Evolutionary conservation across 2,888 invertebrate genomes (phyloP).

Genomic region (Nasonovia ribisnigri): DNA sequence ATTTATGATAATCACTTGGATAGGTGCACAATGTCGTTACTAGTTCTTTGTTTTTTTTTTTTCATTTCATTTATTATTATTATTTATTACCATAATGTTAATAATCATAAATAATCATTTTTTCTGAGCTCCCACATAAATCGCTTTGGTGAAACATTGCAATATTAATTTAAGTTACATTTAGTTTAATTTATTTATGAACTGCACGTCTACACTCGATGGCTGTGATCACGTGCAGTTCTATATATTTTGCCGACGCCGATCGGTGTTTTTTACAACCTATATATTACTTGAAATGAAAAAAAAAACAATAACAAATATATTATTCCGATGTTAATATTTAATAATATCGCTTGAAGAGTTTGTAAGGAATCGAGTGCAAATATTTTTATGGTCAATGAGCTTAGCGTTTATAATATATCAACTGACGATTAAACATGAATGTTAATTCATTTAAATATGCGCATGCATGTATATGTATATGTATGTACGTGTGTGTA

Average conservation of each 20-base stretch:
- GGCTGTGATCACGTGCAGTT: background rate
- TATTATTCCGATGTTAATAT: background rate
- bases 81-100: constrained; percentile 7
- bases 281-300: background rate
- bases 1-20: constrained; percentile 3
- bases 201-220: background rate
- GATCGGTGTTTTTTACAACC: background rate
- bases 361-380: background rate
- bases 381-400: background rate
- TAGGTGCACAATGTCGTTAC: background rate
- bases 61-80: background rate
- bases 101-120: background rate
- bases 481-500: too few species aligned
- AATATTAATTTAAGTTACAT: background rate
- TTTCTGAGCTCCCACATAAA: constrained; percentile 3
- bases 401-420: background rate
- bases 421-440: background rate
- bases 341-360: background rate
- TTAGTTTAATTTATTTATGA: background rate
- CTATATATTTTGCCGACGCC: background rate
- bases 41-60: constrained; percentile 1
- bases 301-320: background rate
- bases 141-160: background rate
- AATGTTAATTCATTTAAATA: constrained; percentile 2
- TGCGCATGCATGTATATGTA: background rate